A percentile compares a stretch with the other conserved stretches of the same genome.
These are phyloP conservation scores for Dendrocincla fuliginosa DNA, from an alignment of 2,797 vertebrate genomes.

Conservation along the genomic window DNA sequence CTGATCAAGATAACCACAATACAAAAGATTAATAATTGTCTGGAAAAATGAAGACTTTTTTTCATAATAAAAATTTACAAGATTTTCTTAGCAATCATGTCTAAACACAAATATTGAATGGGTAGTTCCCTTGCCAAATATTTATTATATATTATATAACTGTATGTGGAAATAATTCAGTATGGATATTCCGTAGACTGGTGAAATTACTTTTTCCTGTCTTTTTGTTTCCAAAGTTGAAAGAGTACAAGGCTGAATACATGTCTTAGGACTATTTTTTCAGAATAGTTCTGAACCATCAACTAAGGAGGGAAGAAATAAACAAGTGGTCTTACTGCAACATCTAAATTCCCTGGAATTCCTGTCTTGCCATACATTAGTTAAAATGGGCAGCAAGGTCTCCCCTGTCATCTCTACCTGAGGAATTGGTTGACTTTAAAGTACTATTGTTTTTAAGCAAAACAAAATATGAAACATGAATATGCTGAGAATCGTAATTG, in stretches of 20 bases:
- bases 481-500: not conserved
- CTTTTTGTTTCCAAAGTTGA: not conserved
- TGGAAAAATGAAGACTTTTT: not conserved
- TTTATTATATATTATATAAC: not conserved
- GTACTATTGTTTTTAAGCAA: not conserved
- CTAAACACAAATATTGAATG: not conserved
- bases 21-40: not conserved
- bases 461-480: not conserved
- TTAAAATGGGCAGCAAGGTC: not conserved
- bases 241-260: not conserved
- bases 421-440: not conserved
- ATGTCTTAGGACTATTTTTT: not conserved
- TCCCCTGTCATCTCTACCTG: not conserved
- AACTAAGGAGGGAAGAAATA: not conserved
- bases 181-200: not conserved
- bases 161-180: not conserved
- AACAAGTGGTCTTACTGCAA: not conserved
- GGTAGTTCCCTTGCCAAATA: not conserved
- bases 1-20: not conserved
- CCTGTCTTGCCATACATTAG: not conserved
- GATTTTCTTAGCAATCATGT: not conserved
- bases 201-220: not conserved
- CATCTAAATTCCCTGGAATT: not conserved
- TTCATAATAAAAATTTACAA: not conserved
- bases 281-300: not conserved